Conservation (phyloP, 2,113 vertebrate species). For the Ginglymostoma cirratum region DNA sequence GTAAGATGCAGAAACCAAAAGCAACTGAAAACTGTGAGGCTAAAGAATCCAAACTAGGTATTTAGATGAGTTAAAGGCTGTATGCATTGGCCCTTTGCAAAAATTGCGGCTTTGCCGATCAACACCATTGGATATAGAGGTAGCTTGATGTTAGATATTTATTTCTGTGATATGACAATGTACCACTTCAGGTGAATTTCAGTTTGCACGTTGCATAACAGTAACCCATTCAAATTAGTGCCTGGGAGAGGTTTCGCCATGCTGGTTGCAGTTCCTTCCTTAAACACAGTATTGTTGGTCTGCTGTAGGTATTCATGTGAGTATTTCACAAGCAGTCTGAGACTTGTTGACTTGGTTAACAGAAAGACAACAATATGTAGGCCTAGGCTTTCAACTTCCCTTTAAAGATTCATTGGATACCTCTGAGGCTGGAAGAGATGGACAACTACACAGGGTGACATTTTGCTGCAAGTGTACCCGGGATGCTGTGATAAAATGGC, state of each 20-base stretch:
- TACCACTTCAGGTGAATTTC: background rate
- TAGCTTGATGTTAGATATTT: background rate
- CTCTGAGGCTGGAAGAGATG: background rate
- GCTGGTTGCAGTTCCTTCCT: background rate
- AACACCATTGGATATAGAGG: background rate
- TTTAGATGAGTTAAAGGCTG: background rate
- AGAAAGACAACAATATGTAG: background rate
- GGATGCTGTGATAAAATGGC: background rate
- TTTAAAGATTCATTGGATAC: background rate
- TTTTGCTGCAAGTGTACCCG: background rate
- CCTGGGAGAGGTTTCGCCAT: background rate
- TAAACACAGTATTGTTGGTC: background rate
- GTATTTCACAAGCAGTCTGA: background rate
- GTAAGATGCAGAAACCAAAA: background rate
- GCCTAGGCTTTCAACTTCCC: background rate
- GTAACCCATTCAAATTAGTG: background rate
- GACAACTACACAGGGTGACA: background rate
- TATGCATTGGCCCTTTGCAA: background rate
- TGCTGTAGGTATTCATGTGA: background rate
- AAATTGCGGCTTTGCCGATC: background rate
- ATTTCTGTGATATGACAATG: background rate
- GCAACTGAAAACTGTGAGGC: background rate
- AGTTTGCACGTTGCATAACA: background rate
- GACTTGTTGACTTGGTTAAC: background rate
- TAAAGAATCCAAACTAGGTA: background rate